Conservation (phyloP, 1,140 invertebrate genomes). For the Asobara japonica region DNA sequence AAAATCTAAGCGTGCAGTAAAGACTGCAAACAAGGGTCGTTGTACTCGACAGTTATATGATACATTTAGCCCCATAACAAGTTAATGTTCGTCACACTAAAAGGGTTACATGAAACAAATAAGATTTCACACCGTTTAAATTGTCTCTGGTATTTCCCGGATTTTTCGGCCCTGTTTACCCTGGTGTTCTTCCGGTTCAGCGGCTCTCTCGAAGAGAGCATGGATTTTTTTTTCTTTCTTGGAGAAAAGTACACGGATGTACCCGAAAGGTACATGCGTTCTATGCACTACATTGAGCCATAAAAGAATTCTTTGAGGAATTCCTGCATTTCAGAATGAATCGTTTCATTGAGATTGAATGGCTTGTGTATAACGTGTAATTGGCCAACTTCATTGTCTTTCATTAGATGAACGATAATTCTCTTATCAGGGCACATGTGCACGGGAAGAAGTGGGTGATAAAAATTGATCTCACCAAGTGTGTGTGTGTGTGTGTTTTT, state of each 20-base stretch:
- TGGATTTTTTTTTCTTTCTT: no score
- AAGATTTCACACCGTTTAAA: background rate
- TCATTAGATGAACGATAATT: background rate
- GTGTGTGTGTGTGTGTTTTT: no score
- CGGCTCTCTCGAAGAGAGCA: no score
- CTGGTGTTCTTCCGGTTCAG: background rate
- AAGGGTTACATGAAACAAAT: background rate
- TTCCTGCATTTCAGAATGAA: background rate
- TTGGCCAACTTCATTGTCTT: background rate
- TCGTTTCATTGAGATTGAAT: background rate
- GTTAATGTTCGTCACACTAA: background rate
- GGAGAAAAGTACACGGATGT: background rate
- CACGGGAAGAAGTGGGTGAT: no score
- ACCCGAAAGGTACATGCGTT: no score
- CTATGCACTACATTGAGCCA: background rate
- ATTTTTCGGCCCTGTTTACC: background rate
- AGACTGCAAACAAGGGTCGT: slow-evolving; percentile 42
- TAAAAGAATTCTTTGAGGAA: background rate
- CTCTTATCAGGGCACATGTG: background rate
- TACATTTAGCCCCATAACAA: background rate
- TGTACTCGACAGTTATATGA: slow-evolving; percentile 24
- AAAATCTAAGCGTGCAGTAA: background rate
- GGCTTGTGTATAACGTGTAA: background rate
- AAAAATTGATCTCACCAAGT: no score
- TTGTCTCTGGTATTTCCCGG: background rate